These are phyloP conservation scores for Sanderia malayensis DNA, from an alignment of 30 jellyfish, hydroid and myxozoan genomes.

Conservation along the genomic window DNA sequence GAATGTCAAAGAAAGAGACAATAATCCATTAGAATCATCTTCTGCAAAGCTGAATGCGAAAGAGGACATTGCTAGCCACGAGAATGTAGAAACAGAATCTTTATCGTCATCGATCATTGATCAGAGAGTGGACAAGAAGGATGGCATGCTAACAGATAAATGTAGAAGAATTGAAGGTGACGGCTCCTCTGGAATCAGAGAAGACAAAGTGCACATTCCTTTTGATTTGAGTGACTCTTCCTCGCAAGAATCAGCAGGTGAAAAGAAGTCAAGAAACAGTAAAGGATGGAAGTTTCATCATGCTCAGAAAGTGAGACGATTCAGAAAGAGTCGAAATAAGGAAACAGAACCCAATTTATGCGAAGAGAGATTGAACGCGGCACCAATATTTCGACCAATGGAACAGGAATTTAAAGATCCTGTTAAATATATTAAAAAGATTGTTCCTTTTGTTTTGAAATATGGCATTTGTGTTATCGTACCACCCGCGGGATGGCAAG, in stretches of 20 bases:
- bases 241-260: constrained; percentile 12
- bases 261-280: not conserved
- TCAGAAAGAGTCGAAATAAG: constrained; percentile 4
- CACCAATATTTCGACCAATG: constrained; percentile 68
- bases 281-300: not conserved
- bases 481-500: constrained; percentile 88
- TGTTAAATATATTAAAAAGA: constrained; percentile 45
- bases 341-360: constrained; percentile 14
- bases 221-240: constrained; percentile 23
- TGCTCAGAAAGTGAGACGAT: not conserved
- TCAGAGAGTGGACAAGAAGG: no score
- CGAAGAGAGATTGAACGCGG: constrained; percentile 29
- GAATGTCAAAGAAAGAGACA: no score
- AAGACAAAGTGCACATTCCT: not conserved
- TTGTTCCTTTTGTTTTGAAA: constrained; percentile 41
- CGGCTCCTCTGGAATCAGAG: not conserved
- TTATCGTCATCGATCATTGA: no score
- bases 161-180: no score
- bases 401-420: constrained; percentile 76
- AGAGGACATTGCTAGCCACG: no score
- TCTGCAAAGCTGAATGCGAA: no score
- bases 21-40: no score
- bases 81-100: no score
- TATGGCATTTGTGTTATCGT: constrained; percentile 60
- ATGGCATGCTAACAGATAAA: no score